Conservation (phyloP, 2,888 invertebrate genomes). For the Cerceris ruficornis region DNA sequence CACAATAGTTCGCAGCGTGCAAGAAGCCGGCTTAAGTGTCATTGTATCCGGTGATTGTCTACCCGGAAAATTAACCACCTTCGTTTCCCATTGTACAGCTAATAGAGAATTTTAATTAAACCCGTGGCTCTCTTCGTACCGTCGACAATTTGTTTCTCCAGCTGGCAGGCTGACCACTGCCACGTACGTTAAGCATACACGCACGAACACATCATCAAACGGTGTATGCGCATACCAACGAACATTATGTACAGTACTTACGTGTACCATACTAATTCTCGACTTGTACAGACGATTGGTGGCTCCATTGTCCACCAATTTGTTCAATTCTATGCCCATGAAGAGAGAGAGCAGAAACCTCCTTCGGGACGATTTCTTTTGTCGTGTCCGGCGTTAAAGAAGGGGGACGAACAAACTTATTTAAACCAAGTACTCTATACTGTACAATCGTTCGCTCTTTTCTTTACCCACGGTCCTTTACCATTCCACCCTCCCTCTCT, state of each 20-base stretch:
- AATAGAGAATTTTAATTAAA: constrained; percentile 64
- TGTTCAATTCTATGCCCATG: constrained; percentile 58
- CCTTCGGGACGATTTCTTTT: constrained; percentile 48
- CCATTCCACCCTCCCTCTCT: neutral
- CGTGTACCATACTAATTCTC: constrained; percentile 15
- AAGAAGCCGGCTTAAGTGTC: constrained; percentile 28
- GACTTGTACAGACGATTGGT: constrained; percentile 48
- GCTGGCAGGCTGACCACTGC: constrained; percentile 13
- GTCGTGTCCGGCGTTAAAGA: constrained; percentile 8
- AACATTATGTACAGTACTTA: neutral
- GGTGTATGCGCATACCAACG: neutral
- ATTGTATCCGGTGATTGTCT: constrained; percentile 41
- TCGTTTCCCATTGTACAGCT: constrained; percentile 52
- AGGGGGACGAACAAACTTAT: constrained; percentile 30
- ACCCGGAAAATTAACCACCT: constrained; percentile 56
- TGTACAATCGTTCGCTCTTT: constrained; percentile 8
- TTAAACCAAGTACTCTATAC: constrained; percentile 29
- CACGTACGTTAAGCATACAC: neutral
- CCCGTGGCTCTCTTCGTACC: constrained; percentile 8
- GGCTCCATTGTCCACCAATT: constrained; percentile 70
- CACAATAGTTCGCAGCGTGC: constrained; percentile 1
- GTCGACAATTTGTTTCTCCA: constrained; percentile 48
- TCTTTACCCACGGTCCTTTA: constrained; percentile 9
- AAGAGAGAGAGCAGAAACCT: constrained; percentile 37
- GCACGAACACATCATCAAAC: neutral